A percentile compares a stretch with the other conserved stretches of the same genome.
phyloP scores from a whole-genome alignment of 1,140 invertebrate species.

The Temnothorax longispinosus region DNA sequence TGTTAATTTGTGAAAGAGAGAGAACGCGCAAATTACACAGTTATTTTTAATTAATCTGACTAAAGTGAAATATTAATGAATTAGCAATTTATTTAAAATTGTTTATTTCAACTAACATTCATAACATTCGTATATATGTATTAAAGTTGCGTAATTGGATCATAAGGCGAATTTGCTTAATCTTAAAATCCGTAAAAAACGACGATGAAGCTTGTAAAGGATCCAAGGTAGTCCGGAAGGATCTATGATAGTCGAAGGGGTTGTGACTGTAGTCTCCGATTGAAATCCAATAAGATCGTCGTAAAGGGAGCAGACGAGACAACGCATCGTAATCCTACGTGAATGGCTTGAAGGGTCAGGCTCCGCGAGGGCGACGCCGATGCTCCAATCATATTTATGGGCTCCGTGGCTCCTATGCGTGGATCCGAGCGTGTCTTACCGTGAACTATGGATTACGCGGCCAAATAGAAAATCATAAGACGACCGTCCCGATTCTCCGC shows the following conservation, averaged over 20 bases:
- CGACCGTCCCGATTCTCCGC: slow-evolving; percentile 43
- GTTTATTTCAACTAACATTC: not conserved
- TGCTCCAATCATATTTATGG: slow-evolving; percentile 85
- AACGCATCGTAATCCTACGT: slow-evolving; percentile 81
- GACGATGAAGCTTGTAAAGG: not conserved
- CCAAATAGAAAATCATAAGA: slow-evolving; percentile 78
- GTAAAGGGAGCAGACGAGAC: slow-evolving; percentile 81
- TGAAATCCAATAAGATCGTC: slow-evolving; percentile 80
- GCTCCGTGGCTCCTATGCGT: slow-evolving; percentile 64
- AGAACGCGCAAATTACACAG: not conserved
- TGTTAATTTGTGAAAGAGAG: not conserved
- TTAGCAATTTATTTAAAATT: not conserved
- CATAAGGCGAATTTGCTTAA: not conserved
- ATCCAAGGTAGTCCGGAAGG: slow-evolving; percentile 6
- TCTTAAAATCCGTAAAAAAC: not conserved
- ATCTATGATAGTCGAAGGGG: slow-evolving; percentile 65
- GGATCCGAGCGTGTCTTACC: slow-evolving; percentile 69
- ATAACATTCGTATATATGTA: not conserved
- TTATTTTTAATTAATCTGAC: not conserved
- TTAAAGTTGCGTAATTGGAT: not conserved
- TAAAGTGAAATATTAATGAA: not conserved
- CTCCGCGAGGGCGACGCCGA: slow-evolving; percentile 72
- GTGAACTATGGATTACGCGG: slow-evolving; percentile 79
- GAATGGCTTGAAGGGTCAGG: slow-evolving; percentile 78
- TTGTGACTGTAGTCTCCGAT: slow-evolving; percentile 67